Evolutionary conservation across 2,888 invertebrate genomes (phyloP), one percentile per base, ranked within the genome.

Genomic region (Frankliniella intonsa): DNA sequence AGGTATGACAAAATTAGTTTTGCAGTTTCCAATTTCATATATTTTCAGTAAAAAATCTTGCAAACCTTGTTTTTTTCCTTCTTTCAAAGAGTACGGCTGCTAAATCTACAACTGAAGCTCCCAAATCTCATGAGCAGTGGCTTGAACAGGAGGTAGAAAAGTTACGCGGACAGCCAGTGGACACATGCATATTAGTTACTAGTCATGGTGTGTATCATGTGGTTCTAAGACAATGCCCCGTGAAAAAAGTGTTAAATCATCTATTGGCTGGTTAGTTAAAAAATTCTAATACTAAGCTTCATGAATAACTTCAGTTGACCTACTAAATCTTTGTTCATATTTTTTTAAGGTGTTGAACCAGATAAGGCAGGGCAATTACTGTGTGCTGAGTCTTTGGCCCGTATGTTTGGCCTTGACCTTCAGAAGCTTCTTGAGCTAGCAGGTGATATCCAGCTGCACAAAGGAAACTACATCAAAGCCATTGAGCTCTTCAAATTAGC

Each of bases 401-500:
- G 89, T 81, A 89, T 92, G 81, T 91, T 92, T 86, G 90, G 91
- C 81, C 87, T 93, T 82, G 92, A 92, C 85, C 88, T 94, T 81
- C 92, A 92, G 83, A 90, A 91, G 82, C 88, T 93, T 81, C 90
- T 97, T 84, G 94, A 95, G 87, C 92, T 92, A 85, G 94, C 95
- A 51, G 96, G 96, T 0, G 96, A 97, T 88, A 90, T 94, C 87
- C 90, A 95, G 86, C 89, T 97, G 86, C 90, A 93, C 7, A 91
- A 93, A 83, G 93, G 93, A 19, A 92, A 93, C 85, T 92, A 94
- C 83, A 91, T 93, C 81, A 93, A 94, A 83, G 96, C 97, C 0
- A 90, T 94, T 84, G 91, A 94, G 83, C 91, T 96, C 27, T 97
- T 95, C 88, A 94, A 94, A 86, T 90, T 96, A 82, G 93, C 95